Percentiles rank a stretch among this genome's conserved stretches.
Conservation (phyloP, 2,888 invertebrate species). For the Platerodrilus igneus region DNA sequence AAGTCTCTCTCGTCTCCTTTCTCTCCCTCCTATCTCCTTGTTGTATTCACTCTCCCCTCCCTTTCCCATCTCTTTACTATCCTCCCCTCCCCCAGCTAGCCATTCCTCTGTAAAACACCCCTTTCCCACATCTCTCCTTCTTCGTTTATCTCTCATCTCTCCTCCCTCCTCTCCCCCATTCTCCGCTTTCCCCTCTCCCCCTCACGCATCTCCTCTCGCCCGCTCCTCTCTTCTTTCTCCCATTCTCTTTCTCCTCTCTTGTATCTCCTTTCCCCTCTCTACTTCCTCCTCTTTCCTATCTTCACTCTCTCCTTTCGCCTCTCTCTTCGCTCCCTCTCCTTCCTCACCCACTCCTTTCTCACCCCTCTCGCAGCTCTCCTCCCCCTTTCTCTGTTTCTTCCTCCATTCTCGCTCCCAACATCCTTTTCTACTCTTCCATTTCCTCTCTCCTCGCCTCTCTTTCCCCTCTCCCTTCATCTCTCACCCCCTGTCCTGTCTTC, state of each 20-base stretch:
- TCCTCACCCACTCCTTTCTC: no score
- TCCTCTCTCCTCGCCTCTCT: background rate
- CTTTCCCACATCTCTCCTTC: conserved; percentile 14
- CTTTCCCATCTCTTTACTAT: conserved; percentile 4
- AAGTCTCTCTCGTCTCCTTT: background rate
- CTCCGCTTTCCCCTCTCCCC: background rate
- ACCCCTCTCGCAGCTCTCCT: no score
- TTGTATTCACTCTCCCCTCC: background rate
- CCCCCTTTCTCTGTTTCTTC: background rate
- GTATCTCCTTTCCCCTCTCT: background rate
- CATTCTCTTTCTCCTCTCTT: background rate
- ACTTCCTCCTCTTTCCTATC: background rate
- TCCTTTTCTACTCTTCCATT: conserved; percentile 11
- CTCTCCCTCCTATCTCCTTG: background rate
- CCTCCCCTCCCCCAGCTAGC: conserved; percentile 1
- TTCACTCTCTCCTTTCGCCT: conserved; percentile 15
- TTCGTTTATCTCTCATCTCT: conserved; percentile 17
- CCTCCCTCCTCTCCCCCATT: conserved; percentile 1
- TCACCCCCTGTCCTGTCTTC: background rate
- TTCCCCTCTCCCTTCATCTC: background rate
- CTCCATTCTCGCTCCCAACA: conserved; percentile 15
- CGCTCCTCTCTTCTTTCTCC: background rate
- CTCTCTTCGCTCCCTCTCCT: conserved; percentile 17
- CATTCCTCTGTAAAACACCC: conserved; percentile 7
- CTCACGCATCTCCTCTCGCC: background rate